Base-by-base conservation (phyloP, 2,113 vertebrate genomes). In the Atlantisia rogersi region DNA sequence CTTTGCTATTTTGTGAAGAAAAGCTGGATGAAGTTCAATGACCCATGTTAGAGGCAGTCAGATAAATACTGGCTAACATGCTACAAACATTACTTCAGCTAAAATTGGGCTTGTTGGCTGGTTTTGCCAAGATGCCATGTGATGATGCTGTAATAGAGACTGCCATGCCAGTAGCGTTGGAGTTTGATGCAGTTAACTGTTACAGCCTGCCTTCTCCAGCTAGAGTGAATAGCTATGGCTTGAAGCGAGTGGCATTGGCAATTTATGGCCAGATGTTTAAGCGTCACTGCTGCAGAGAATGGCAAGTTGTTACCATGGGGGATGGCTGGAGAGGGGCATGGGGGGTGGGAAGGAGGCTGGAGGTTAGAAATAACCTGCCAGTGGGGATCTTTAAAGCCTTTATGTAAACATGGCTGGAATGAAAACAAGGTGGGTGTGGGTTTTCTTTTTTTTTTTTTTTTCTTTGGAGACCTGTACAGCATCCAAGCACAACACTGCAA, bases 401-500 rank as follows among this genome's bases (percentile, higher is more conserved):
- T 98, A 85, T 96, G 89, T 98, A 98, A 98, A 98, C 97, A 98
- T 2, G 93, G 83, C 87, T 96, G 96, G 97, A 98, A 98, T 97
- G 96, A 98, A 98, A 98, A 97, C 95, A 97, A 97, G 50, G 69
- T 96, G 21, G n/a, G 2, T n/a, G 48, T 48, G 48, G 48, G 48
- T n/a, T 10, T 32, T 22, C 29, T 20, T 42, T 67, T 86, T 58
- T 87, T 39, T 87, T 39, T 35, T 87, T 95, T 91, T 29, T 67
- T 62, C 92, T 97, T 97, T 93, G 88, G 97, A 98, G 97, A 97
- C 91, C 96, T 98, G 97, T 97, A 94, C 50, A 10, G 39, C 42
- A 26, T 97, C 98, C 98, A 98, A 97, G 95, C 95, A 98, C 97
- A 98, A 98, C 98, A 98, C 84, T 97, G 87, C 96, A 92, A 85